Base-by-base conservation (phyloP, 1,140 invertebrate species). In the Neotoxoptera formosana region DNA sequence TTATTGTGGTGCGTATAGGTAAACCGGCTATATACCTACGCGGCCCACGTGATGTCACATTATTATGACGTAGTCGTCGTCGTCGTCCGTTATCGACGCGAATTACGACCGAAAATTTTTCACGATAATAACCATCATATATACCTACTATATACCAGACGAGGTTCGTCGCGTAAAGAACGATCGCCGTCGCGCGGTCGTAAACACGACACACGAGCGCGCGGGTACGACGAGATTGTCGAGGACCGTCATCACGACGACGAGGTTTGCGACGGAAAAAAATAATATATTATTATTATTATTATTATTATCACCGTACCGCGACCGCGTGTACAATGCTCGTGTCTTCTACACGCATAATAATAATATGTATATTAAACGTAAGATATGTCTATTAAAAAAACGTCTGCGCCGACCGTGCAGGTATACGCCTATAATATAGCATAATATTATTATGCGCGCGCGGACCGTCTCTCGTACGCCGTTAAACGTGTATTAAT, bases 401-500 rank as follows among this genome's bases (percentile, higher is more conserved):
- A 67, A 67, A 67, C 14, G 60, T 67, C 60, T n/a, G n/a, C n/a
- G 14, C 60, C 60, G 60, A 30, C 11, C 30, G 30, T 14, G 30
- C 30, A 11, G 30, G 56, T 30, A 25, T 56, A 53, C 20, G 20
- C 20, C 20, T 25, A 56, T 7, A n/a, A n/a, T n/a, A n/a, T n/a
- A n/a, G n/a, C n/a, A 23, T 11, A n/a, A 30, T 67, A 30, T 30
- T 30, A 60, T 41, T 41, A 41, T 41, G 56, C 56, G 25, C 4
- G 56, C 53, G 53, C 21, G 53, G 53, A 60, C 56, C 25, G 30
- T 25, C 25, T 1, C 60, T n/a, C 25, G 6, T 67, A 30, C 30
- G 60, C 30, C 60, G 60, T 67, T 23, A 45, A 84, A 84, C 81
- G 81, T 45, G 34, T 84, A 84, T 84, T 84, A 84, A 41, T 84